A percentile compares a stretch with the other conserved stretches of the same genome.
phyloP scores from a whole-genome alignment of 1,140 invertebrate genomes.

The Heliconius nattereri region DNA sequence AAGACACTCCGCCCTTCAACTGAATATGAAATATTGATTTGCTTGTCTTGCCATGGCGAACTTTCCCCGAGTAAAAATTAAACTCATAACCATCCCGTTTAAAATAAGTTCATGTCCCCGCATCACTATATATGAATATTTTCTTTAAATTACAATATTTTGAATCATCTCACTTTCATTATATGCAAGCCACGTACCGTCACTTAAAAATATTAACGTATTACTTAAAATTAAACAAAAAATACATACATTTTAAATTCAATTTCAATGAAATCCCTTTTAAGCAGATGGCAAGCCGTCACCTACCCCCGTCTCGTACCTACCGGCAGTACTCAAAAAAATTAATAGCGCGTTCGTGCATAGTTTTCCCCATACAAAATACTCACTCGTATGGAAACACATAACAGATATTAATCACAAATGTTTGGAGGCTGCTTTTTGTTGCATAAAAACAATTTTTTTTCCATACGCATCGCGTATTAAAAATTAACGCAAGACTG shows the following conservation, averaged over 20 bases:
- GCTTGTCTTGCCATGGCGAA: too few relatives aligned
- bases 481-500: constrained; percentile 37
- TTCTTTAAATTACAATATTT: background rate
- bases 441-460: constrained; percentile 39
- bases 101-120: too few relatives aligned
- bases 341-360: constrained; percentile 46
- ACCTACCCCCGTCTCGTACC: constrained; percentile 17
- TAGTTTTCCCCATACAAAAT: constrained; percentile 41
- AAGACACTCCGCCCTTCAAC: too few relatives aligned
- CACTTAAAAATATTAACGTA: background rate
- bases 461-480: constrained; percentile 34
- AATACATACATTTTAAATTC: constrained; percentile 1
- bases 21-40: too few relatives aligned
- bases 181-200: background rate
- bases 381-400: constrained; percentile 43
- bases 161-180: background rate
- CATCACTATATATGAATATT: too few relatives aligned
- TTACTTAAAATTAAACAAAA: background rate
- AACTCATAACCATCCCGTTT: too few relatives aligned
- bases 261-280: constrained; percentile 30
- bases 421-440: constrained; percentile 41
- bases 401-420: constrained; percentile 50
- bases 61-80: too few relatives aligned
- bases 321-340: constrained; percentile 44
- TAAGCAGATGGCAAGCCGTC: constrained; percentile 41